Base-by-base conservation (phyloP, 2,113 vertebrate genomes). In the Rhea pennata region DNA sequence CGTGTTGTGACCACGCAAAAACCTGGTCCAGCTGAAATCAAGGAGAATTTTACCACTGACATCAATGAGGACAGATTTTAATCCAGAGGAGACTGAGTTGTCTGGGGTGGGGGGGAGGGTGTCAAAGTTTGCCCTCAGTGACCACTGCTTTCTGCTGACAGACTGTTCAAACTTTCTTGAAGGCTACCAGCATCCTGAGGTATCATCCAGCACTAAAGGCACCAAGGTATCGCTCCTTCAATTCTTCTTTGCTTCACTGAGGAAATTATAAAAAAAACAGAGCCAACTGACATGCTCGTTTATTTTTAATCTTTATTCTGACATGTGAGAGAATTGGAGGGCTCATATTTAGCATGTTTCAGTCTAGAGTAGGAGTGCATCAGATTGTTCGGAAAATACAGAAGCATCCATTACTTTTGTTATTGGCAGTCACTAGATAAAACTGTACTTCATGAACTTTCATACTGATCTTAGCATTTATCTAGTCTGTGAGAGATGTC, bases 241-340 rank as follows among this genome's bases (percentile, higher is more conserved):
- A 6, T 59, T 81, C 40, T 92, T 26, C 26, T 3, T 1, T 22
- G 2, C 40, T 86, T 81, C 56, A 53, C 0, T 0, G 1, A 91
- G 5, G 16, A 59, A 10, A 62, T 5, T 54, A 2, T 26, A 31
- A 61, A 29, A 56, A 31, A 21, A 40, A 21, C 4, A 44, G 6
- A 39, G 4, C 26, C 26, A 44, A 59, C 19, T 84, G 11, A 56
- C 6, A 15, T 6, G 5, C 39, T 84, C 72, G 12, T 4, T 71
- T 72, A 67, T 73, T 81, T 54, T 67, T 17, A 27, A 46, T 33
- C 11, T 6, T 85, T 82, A 42, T 39, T 50, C 16, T 36, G 15
- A 48, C 64, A 22, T 46, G 8, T 67, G 51, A 81, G 1, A 2
- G 23, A 65, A 51, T 61, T n/a, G 4, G 29, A 82, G 4, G 4